Evolutionary conservation across 2,113 vertebrate species (phyloP), one percentile per base, ranked within the genome.

Genomic region (Crocuta crocuta): DNA sequence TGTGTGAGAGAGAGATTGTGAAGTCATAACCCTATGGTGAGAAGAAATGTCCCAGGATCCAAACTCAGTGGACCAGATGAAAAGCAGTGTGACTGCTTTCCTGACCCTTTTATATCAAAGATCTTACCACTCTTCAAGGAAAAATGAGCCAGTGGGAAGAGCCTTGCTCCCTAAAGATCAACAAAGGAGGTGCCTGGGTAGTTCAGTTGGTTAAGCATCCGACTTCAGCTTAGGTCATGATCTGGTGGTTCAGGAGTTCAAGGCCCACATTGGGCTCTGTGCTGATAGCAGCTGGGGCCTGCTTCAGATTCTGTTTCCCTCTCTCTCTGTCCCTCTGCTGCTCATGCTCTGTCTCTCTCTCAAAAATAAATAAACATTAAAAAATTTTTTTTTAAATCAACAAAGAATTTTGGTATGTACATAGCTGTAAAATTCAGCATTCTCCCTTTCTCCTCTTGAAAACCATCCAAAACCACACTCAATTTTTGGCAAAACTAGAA

Each of bases 381-480:
- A 23, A 61, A 23, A 21, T 9, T 0, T 61, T 58, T 61, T 61
- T 61, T 50, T 88, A 92, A 55, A 76, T 71, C 78, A 82, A 73
- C 28, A 81, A 33, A 7, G 81, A 94, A 81, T 95, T 94, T 50
- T 93, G 26, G 58, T 70, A 86, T 28, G 53, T 15, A 16, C 50
- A 82, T 61, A 43, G 31, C 68, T 95, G 43, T 76, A 33, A 95
- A 85, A 81, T 19, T 88, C 16, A 66, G 81, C 70, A 94, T 80
- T 84, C 78, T 80, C 70, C 50, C 16, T 50, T 55, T 93, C 31
- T 89, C 33, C 53, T 96, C 35, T 93, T 79, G 68, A 92, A 97
- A 97, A 93, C 61, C 63, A 93, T 90, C 83, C 82, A 93, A 83
- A 95, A 96, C 68, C 82, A n/a, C 24, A 89, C 35, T 95, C 61